Base-by-base conservation (phyloP, 1,140 invertebrate genomes). In the Temnothorax nylanderi region DNA sequence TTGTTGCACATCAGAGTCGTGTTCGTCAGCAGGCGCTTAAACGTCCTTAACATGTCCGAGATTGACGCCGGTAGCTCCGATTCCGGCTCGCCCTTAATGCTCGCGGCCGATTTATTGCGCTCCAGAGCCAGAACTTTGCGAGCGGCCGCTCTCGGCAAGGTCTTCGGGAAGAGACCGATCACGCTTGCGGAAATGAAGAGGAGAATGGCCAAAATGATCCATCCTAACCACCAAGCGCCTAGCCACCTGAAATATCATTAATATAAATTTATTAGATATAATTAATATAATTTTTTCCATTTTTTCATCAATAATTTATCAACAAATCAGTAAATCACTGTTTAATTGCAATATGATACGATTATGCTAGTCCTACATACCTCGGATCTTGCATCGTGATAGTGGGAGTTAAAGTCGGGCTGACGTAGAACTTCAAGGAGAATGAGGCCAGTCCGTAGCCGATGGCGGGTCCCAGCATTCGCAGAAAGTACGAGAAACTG, bases 191-290 rank as follows among this genome's bases (percentile, higher is more conserved):
- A 96, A 32, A 97, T 74, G n/a, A 97, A 95, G 0, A 97, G 94
- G 2, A 97, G 90, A 0, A 96, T 92, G n/a, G 96, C 97, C 76
- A 97, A 94, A 11, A 97, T 96, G 44, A 98, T 96, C 97, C 96
- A 98, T 34, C 98, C 98, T 41, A 98, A 88, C 97, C 97, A 98
- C 97, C 97, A 98, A 13, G 97, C 97, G 1, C 97, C 97, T 26
- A 97, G 91, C 97, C 97, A 98, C 86, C 95, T 95, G 49, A 21
- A 51, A 32, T 62, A n/a, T 64, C 26, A 21, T 65, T 41, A 41
- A 41, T 67, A 44, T 21, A 67, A 67, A 67, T 67, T 60, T 16
- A 21, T 37, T 41, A 41, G 3, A 56, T 21, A 34, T 44, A 47
- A 76, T 34, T 56, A 37, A 60, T 58, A 18, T 16, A 41, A 60